phyloP scores from a whole-genome alignment of 2,797 vertebrate species.

The Sylvia borin region DNA sequence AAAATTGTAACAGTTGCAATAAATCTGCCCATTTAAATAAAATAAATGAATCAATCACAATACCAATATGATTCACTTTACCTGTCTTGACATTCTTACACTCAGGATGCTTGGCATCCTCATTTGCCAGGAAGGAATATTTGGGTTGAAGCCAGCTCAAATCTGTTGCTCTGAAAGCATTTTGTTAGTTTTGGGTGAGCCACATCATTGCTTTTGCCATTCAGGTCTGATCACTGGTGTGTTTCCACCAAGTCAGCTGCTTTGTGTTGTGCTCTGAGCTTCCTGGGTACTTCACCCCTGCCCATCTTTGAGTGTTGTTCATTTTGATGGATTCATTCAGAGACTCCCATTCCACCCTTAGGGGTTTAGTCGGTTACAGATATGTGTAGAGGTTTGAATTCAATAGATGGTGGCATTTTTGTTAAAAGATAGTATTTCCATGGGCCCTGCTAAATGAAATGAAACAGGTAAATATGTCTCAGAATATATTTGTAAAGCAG shows the following conservation, averaged over 20 bases:
- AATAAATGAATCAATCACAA: background rate
- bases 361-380: background rate
- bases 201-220: background rate
- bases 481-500: background rate
- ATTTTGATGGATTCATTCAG: background rate
- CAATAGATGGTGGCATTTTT: background rate
- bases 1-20: background rate
- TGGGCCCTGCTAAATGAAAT: background rate
- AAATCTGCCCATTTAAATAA: background rate
- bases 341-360: rapidly evolving
- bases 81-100: rapidly evolving
- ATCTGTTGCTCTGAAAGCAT: background rate
- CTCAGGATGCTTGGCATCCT: background rate
- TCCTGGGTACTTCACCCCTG: background rate
- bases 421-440: background rate
- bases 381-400: background rate
- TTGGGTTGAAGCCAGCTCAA: background rate
- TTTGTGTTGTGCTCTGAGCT: background rate
- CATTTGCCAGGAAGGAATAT: background rate
- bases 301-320: background rate
- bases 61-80: background rate
- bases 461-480: background rate
- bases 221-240: background rate
- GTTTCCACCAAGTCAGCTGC: background rate
- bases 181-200: background rate